Base-by-base conservation (phyloP, 2,113 vertebrate species). In the Pteropus alecto region DNA sequence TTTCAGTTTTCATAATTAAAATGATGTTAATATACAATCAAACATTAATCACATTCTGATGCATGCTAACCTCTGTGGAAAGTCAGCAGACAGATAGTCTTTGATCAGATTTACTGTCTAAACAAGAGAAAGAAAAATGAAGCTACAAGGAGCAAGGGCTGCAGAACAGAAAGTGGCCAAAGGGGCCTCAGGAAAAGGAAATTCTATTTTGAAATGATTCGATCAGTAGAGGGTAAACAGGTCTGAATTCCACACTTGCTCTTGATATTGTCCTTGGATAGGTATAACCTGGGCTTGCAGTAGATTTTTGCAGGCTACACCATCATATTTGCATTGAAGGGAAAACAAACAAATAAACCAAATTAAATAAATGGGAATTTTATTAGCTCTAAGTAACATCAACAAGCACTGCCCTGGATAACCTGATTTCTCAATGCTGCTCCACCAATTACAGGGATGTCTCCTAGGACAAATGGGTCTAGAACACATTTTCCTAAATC, bases 1-100 rank as follows among this genome's bases (percentile, higher is more conserved):
- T 93, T 96, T 96, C 35, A 48, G 24, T 97, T 98, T 98, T 94
- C 58, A 90, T 95, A 97, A 96, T 97, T 96, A 95, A 97, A 87
- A 93, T 83, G 74, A 84, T 97, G 83, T 90, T 93, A 96, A 90
- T 43, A 96, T 93, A 63, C 41, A 89, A 93, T 96, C 89, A 95
- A 77, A 96, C 65, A 93, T 94, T 90, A 94, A 90, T 96, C 63
- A 94, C 30, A 61, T 78, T 93, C 93, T 95, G 83, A 94, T 7
- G 11, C 26, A 24, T 33, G 70, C 61, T 96, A 97, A 94, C 54
- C 73, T 96, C 58, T 26, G 7, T 84, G 90, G 93, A 92, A 96
- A 97, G 74, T 54, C 54, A 70, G 73, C 21, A 93, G 91, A 93
- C 79, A 95, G 87, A 85, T 94, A 68, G 61, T 70, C 90, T 97